Base-by-base conservation (phyloP, 2,888 invertebrate species). In the Tachina lurida region DNA sequence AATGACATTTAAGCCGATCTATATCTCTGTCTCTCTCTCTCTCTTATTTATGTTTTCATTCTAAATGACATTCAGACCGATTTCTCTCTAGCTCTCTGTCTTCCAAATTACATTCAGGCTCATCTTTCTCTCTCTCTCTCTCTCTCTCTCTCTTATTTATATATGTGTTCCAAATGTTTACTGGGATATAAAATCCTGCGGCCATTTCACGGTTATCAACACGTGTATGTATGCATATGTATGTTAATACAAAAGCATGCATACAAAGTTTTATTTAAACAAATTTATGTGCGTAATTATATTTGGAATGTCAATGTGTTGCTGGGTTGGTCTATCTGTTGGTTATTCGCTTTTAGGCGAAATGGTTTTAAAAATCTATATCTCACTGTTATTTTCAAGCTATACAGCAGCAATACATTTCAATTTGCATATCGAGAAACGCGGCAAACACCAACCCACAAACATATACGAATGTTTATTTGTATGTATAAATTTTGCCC, bases 361-460 rank as follows among this genome's bases (percentile, higher is more conserved):
- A 81, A 60, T 58, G 22, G 43, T 49, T 74, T 60, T 4, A 74
- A 74, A 31, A 81, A 43, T 81, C 41, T 52, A 60, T 74, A 45
- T 62, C 67, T 45, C 52, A 43, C 41, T 77, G 31, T 84, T 86
- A 84, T 76, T 79, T 76, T 65, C 67, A 60, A 82, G 47, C 75
- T 84, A 84, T 84, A 73, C 45, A 73, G 47, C 43, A 52, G 43
- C 52, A 10, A 43, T 63, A 22, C 52, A 43, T 22, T 63, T 19
- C 15, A 62, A 62, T 62, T 74, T 74, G 62, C 60, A 74, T 62
- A 62, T 31, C 7, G 1, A 62, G 10, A 15, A 49, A 17, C n/a
- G 19, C 41, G 12, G 45, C 39, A 41, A 15, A 52, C 8, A 31
- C 52, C 5, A 17, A 39, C 47, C 2, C 31, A 39, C 47, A 54